phyloP scores from a whole-genome alignment of 2,888 invertebrate genomes.

The Arrhopalites spinosus region DNA sequence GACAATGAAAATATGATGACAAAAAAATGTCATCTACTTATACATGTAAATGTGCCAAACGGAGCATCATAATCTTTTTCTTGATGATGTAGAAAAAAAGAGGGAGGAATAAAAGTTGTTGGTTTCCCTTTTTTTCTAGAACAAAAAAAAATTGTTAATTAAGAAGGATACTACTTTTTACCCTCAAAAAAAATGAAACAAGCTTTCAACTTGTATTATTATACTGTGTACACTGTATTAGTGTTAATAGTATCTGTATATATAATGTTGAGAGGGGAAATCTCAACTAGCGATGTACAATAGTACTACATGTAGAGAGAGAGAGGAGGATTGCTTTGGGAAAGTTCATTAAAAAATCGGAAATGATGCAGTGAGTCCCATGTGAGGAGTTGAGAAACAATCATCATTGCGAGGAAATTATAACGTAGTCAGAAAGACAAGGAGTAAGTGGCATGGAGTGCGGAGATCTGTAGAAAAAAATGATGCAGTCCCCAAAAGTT shows the following conservation, averaged over 20 bases:
- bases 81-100: neutral
- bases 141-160: neutral
- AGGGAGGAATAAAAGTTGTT: neutral
- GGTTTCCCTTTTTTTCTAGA: too few relatives aligned
- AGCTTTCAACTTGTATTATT: neutral
- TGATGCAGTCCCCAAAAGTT: constrained; percentile 43
- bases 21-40: too few relatives aligned
- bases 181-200: neutral
- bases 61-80: neutral
- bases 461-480: constrained; percentile 34
- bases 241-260: neutral
- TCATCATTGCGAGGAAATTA: constrained; percentile 44
- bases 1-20: too few relatives aligned
- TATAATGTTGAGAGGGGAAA: neutral
- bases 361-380: constrained; percentile 26
- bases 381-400: constrained; percentile 39
- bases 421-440: constrained; percentile 41
- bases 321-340: neutral
- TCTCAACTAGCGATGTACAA: neutral
- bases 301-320: neutral
- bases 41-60: too few relatives aligned
- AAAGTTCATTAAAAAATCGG: constrained; percentile 34
- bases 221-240: neutral
- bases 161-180: neutral
- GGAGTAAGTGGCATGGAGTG: constrained; percentile 36